These are phyloP conservation scores for Pristionchus exspectatus DNA, from an alignment of 2,888 invertebrate genomes.

Conservation along the genomic window DNA sequence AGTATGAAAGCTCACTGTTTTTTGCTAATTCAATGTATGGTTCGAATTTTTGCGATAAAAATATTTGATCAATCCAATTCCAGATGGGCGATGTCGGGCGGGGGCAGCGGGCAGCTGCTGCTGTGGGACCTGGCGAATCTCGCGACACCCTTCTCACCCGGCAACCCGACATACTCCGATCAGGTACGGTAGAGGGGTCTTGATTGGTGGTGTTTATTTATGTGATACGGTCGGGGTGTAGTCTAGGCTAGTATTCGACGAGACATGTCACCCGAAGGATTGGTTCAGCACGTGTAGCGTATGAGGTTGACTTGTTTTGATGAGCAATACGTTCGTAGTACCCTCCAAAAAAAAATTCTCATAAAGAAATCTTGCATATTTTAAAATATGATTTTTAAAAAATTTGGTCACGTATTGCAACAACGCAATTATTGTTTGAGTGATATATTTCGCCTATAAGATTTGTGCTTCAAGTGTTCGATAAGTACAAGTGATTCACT, in stretches of 20 bases:
- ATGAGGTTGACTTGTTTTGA: too few species aligned
- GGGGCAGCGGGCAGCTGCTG: constrained; percentile 60
- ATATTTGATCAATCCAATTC: not conserved
- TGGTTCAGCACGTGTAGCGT: too few species aligned
- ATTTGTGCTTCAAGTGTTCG: not conserved
- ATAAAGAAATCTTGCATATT: too few species aligned
- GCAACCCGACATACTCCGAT: constrained; percentile 58
- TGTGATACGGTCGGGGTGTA: not conserved
- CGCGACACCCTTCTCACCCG: constrained; percentile 61
- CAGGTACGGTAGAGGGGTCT: constrained; percentile 55
- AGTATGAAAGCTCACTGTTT: too few species aligned
- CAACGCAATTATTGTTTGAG: not conserved
- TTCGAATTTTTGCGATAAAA: not conserved
- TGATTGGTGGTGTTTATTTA: too few species aligned
- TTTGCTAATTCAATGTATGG: too few species aligned
- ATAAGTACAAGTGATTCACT: not conserved
- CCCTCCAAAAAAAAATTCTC: too few species aligned
- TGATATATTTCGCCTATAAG: not conserved
- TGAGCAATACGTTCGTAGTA: too few species aligned
- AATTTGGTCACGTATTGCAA: too few species aligned
- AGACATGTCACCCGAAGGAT: too few species aligned
- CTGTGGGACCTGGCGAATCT: constrained; percentile 63
- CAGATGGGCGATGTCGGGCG: constrained; percentile 61
- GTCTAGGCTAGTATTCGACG: not conserved
- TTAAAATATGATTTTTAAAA: too few species aligned